Base-by-base conservation (phyloP, 2,113 vertebrate species). In the Cynoglossus semilaevis region DNA sequence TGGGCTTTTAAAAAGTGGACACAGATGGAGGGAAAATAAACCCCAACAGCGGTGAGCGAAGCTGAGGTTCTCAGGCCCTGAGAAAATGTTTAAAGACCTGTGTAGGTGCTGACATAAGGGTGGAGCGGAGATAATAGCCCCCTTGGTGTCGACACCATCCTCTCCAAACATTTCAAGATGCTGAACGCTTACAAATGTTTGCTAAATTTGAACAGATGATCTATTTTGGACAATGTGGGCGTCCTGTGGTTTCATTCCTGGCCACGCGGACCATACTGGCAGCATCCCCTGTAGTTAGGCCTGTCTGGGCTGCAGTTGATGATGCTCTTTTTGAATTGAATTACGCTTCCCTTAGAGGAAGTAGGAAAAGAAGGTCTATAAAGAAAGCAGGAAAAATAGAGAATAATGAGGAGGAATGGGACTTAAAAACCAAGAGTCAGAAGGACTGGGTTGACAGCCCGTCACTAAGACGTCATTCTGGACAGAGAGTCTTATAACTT, bases 171-270 rank as follows among this genome's bases (percentile, higher is more conserved):
- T 58, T 79, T 80, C 61, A 77, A 70, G 74, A 85, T 83, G 80
- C 42, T 36, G 53, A 63, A 51, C 17, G 50, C 56, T 38, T 40
- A 63, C 63, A 72, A 60, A 72, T 37, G 44, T 57, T 19, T 4
- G 34, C 83, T 82, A 83, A 69, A 87, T 85, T 76, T 78, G 43
- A 77, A 76, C 77, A 62, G 61, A 55, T 72, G 70, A 55, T 81
- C 75, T 83, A 71, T 85, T 82, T 83, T 65, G 1, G 45, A 49
- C 0, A 0, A 17, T 22, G 55, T 75, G 77, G 72, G 73, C 57
- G 69, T 61, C 48, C 51, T 70, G 63, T 15, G 51, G 61, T 43
- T 76, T 79, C 74, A 58, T 60, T 82, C 74, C 72, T 48, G 72
- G 58, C 50, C 69, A 36, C 57, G 60, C 63, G 58, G 67, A 47